Conservation (phyloP, 2,797 vertebrate genomes). For the Philypnodon macrostomus region DNA sequence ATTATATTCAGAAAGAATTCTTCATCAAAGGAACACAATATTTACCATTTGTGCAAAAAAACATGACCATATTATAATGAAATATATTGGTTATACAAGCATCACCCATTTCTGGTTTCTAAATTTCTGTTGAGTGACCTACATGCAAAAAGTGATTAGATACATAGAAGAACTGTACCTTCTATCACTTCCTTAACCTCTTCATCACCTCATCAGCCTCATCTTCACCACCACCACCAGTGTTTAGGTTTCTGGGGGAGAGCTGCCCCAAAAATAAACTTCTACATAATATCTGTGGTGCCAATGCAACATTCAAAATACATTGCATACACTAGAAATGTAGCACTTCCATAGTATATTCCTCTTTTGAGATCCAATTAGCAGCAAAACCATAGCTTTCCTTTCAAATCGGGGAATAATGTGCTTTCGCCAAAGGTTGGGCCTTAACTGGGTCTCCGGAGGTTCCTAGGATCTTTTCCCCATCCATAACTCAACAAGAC, state of each 20-base stretch:
- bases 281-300: not conserved
- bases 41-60: too few relatives aligned
- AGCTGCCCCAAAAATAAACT: too few relatives aligned
- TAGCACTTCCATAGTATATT: conserved; percentile 24
- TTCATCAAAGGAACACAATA: conserved; percentile 60
- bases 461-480: conserved; percentile 64
- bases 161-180: too few relatives aligned
- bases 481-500: conserved; percentile 89
- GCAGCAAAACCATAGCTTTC: conserved; percentile 59
- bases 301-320: conserved; percentile 35
- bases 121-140: too few relatives aligned
- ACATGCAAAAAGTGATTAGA: too few relatives aligned
- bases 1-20: conserved; percentile 58
- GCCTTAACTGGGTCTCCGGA: conserved; percentile 72
- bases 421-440: conserved; percentile 64
- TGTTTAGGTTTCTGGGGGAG: too few relatives aligned
- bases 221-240: too few relatives aligned
- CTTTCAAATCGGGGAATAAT: conserved; percentile 70
- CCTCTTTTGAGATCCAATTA: conserved; percentile 67
- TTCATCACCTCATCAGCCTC: too few relatives aligned
- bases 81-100: too few relatives aligned
- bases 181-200: too few relatives aligned
- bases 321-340: conserved; percentile 30
- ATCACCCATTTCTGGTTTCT: too few relatives aligned
- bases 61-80: too few relatives aligned